Evolutionary conservation across 2,888 invertebrate species (phyloP), one percentile per base, ranked within the genome.

Genomic region (Apoda limacodes): DNA sequence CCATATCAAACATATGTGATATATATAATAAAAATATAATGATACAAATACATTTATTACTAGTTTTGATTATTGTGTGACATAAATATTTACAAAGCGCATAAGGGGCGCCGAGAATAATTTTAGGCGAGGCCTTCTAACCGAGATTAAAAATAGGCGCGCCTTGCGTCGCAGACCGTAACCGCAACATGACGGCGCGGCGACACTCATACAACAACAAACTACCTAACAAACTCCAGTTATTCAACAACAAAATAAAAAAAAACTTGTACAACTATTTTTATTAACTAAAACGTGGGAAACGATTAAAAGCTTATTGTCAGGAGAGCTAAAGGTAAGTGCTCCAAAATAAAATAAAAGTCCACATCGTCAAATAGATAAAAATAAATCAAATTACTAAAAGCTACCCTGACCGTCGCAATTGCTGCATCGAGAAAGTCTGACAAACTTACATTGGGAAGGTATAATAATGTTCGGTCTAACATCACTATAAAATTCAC

Each of bases 81-180:
- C 76, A 67, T 70, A 74, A 72, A 74, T 80, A 80, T 80, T 78
- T 80, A 80, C 80, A 80, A 75, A 71, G 72, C 75, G 74, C 69
- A 58, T 55, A 44, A 58, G 70, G 66, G 70, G 71, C 68, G 75
- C 70, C 68, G 46, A 51, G n/a, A n/a, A n/a, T 56, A 52, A 55
- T 62, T 58, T 71, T 68, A 69, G 72, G 74, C 71, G 64, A 67
- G 64, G 65, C 67, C 66, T 64, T 69, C 66, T 52, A 52, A 54
- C 54, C 52, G 55, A 59, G 52, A 59, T 45, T 49, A 52, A 50
- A 46, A 50, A 49, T 40, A 49, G 49, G 44, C 49, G 47, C 43
- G 39, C 39, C 26, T 21, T 25, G 22, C 33, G 23, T 13, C 30
- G 25, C 32, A 27, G 28, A 33, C 38, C 36, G 43, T 42, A 38